These are phyloP conservation scores for Drosophila ustulata DNA, from an alignment of 2,888 invertebrate species.

Conservation along the genomic window DNA sequence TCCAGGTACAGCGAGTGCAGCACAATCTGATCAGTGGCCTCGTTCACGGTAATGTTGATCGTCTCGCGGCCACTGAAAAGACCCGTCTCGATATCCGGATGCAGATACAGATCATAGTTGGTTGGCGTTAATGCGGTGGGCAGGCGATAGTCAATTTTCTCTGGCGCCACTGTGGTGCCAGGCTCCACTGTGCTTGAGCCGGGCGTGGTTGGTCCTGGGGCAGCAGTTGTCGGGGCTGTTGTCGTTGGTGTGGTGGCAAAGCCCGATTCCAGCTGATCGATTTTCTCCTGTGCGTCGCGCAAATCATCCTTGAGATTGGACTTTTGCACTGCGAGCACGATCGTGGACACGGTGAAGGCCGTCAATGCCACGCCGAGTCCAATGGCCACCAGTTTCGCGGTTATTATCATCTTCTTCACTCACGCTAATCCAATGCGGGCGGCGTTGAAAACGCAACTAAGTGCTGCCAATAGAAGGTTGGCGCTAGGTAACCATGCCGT, in stretches of 20 bases:
- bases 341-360: slow-evolving; percentile 86
- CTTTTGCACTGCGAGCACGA: slow-evolving; percentile 86
- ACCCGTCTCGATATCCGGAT: slow-evolving; percentile 88
- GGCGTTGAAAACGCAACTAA: slow-evolving; percentile 63
- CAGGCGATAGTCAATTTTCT: slow-evolving; percentile 85
- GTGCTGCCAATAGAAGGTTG: slow-evolving; percentile 11
- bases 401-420: slow-evolving; percentile 76
- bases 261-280: slow-evolving; percentile 69
- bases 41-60: slow-evolving; percentile 85
- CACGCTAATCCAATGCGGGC: slow-evolving; percentile 48
- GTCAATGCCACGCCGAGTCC: slow-evolving; percentile 77
- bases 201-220: slow-evolving; percentile 13
- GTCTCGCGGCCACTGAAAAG: slow-evolving; percentile 87
- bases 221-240: background rate
- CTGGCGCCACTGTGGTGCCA: slow-evolving; percentile 32
- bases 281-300: slow-evolving; percentile 68
- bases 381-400: slow-evolving; percentile 78
- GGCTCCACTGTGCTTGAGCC: slow-evolving; percentile 12
- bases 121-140: slow-evolving; percentile 87
- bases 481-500: slow-evolving; percentile 36
- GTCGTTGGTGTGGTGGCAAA: slow-evolving; percentile 40
- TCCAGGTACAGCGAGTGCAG: slow-evolving; percentile 88
- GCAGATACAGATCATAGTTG: slow-evolving; percentile 89
- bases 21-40: slow-evolving; percentile 85
- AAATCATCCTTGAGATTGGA: slow-evolving; percentile 72